Conservation (phyloP, 2,113 vertebrate species). For the Aptenodytes patagonicus region DNA sequence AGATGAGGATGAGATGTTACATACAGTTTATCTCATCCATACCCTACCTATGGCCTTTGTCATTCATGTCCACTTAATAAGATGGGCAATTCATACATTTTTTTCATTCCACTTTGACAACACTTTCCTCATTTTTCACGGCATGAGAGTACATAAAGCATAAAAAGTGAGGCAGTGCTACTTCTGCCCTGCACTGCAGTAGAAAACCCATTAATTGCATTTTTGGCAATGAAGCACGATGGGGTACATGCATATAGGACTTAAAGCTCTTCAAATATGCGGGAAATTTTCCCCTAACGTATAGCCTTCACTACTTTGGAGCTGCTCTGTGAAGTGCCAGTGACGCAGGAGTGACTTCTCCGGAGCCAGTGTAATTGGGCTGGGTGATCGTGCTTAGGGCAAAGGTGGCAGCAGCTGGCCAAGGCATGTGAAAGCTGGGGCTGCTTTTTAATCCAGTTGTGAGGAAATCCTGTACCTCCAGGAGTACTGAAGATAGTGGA, state of each 20-base stretch:
- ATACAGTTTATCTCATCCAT: background rate
- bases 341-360: background rate
- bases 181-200: conserved; percentile 1
- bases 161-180: background rate
- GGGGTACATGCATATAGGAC: background rate
- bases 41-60: background rate
- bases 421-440: background rate
- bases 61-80: background rate
- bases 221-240: conserved; percentile 23
- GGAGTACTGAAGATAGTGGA: background rate
- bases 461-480: background rate
- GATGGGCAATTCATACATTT: background rate
- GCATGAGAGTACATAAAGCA: background rate
- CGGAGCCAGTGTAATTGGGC: background rate
- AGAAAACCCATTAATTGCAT: conserved; percentile 50
- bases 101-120: background rate
- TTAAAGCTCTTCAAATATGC: conserved; percentile 43
- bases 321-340: background rate
- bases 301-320: background rate
- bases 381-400: background rate
- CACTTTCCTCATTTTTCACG: background rate
- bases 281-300: background rate
- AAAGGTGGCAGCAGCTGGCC: background rate
- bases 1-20: background rate
- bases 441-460: background rate